phyloP scores from a whole-genome alignment of 1,140 invertebrate genomes.

The Globodera ellingtonae region DNA sequence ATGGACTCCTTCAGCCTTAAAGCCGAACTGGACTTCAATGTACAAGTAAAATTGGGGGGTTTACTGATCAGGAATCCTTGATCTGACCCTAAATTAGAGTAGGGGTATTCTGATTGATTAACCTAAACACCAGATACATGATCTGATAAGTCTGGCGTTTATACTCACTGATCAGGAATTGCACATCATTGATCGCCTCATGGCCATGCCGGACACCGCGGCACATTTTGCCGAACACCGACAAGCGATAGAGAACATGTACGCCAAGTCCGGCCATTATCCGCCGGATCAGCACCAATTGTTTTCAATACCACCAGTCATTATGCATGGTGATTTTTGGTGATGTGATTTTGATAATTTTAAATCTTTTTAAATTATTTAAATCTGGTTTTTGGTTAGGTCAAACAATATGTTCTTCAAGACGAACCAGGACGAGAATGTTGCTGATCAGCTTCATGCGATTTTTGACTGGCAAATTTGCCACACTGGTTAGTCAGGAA shows the following conservation, averaged over 20 bases:
- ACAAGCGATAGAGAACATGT: conserved; percentile 1
- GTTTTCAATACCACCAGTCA: conserved; percentile 18
- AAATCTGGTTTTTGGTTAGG: background rate
- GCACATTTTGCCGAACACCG: conserved; percentile 2
- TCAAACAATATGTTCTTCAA: conserved; percentile 26
- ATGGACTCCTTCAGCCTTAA: conserved; percentile 17
- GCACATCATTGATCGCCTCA: conserved; percentile 14
- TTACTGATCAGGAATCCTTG: too few species aligned
- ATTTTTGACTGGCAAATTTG: conserved; percentile 26
- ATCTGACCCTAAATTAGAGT: too few species aligned
- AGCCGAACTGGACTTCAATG: conserved; percentile 20
- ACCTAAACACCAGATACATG: too few species aligned
- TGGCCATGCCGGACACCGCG: background rate
- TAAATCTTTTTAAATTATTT: background rate
- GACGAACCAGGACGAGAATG: background rate
- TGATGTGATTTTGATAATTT: background rate
- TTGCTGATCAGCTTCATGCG: conserved; percentile 4
- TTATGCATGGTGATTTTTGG: conserved; percentile 28
- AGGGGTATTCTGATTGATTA: background rate
- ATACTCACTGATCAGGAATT: background rate
- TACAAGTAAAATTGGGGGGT: background rate
- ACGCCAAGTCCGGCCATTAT: background rate
- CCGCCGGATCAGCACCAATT: conserved; percentile 22
- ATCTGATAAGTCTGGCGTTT: too few species aligned
- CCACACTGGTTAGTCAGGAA: background rate